Evolutionary conservation across 1,140 invertebrate genomes (phyloP), one percentile per base, ranked within the genome.

Genomic region (Dermatophagoides farinae): DNA sequence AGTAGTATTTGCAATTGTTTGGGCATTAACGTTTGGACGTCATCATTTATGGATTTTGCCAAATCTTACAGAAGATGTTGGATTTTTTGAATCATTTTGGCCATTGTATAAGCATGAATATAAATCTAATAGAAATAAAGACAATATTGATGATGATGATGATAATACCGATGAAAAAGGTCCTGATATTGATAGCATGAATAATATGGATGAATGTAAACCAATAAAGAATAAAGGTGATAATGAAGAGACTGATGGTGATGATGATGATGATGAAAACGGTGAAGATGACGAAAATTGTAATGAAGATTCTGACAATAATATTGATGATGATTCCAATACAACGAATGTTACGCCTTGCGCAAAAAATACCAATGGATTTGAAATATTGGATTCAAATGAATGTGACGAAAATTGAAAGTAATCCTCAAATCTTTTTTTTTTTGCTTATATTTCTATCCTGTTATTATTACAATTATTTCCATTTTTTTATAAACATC

Each of bases 41-140:
- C 84, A 96, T 73, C 89, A 96, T 70, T 79, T 99, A 55, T 97
- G 93, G 91, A 77, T 98, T 54, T 77, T 99, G 62, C 95, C 95
- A 0, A 98, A 98, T 76, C 77, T 99, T 22, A 95, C 91, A 1
- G 93, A 97, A 74, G 95, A 98, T 75, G 93, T 97, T 50, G 91
- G 95, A 40, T 95, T 98, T 76, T 87, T 97, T 61, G 92, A 93
- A 44, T 97, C 92, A 1, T 99, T 99, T 74, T 90, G 88, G 83
- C 95, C 95, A 31, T 76, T 97, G 1, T 98, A 97, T 76, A 85
- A 86, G 79, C 84, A 88, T 68, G 80, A 85, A 69, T 85, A 85
- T 70, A 80, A 79, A 70, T 82, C 82, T 9, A 74, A 66, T 66
- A 64, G 61, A 23, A 64, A 64, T 39, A 61, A 60, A 53, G 65